Conservation (phyloP, 2,888 invertebrate species). For the Brachyptera putata region DNA sequence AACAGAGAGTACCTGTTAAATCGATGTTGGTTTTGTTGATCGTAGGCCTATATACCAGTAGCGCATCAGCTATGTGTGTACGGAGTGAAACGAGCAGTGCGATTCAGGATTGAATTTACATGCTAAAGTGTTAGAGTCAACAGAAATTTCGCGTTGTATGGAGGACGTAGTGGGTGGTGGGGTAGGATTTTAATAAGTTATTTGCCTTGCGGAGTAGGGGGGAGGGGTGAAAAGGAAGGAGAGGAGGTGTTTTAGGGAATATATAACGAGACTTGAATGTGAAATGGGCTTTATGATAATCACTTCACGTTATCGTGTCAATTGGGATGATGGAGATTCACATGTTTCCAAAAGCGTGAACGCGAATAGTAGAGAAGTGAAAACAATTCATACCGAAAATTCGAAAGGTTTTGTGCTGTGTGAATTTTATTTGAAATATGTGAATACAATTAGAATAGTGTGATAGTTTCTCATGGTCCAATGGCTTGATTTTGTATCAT, state of each 20-base stretch:
- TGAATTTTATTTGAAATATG: too few relatives aligned
- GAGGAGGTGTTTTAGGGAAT: slow-evolving; percentile 27
- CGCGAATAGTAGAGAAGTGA: background rate
- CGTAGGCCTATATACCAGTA: too few relatives aligned
- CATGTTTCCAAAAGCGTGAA: background rate
- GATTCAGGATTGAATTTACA: slow-evolving; percentile 29
- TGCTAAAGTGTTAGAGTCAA: slow-evolving; percentile 31
- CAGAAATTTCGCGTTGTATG: slow-evolving; percentile 27
- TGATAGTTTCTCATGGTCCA: too few relatives aligned
- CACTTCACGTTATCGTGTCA: slow-evolving; percentile 20
- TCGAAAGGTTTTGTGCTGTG: too few relatives aligned
- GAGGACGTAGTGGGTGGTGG: slow-evolving; percentile 23
- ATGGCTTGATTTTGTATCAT: too few relatives aligned
- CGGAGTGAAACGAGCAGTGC: slow-evolving; percentile 3
- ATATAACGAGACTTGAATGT: slow-evolving; percentile 29
- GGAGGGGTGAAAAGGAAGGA: too few relatives aligned
- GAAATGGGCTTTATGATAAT: slow-evolving; percentile 24
- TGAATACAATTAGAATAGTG: too few relatives aligned
- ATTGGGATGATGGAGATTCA: slow-evolving; percentile 19
- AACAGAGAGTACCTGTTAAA: too few relatives aligned
- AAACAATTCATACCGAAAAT: too few relatives aligned
- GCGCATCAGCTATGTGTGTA: too few relatives aligned
- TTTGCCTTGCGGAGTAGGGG: too few relatives aligned
- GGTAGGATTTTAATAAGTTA: slow-evolving; percentile 31
- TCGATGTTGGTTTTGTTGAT: too few relatives aligned